phyloP scores from a whole-genome alignment of 2,888 invertebrate species.

The Bembecia ichneumoniformis region DNA sequence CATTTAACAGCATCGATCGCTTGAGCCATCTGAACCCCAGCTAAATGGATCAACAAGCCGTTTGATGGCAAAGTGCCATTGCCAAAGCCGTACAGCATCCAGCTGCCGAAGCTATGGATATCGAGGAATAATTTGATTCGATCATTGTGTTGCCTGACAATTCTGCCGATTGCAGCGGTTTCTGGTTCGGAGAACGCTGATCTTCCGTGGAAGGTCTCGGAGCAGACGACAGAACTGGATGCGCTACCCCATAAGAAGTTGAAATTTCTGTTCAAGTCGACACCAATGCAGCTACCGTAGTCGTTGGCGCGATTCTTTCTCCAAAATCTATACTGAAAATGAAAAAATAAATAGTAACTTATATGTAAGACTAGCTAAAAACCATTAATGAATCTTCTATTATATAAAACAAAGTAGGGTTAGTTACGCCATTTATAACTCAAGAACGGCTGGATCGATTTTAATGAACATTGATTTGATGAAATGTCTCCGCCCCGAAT shows the following conservation, averaged over 20 bases:
- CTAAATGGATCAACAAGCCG: slow-evolving; percentile 40
- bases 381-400: not conserved
- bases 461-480: too few relatives aligned
- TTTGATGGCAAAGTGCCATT: slow-evolving; percentile 59
- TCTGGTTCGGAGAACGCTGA: slow-evolving; percentile 79
- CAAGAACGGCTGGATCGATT: too few relatives aligned
- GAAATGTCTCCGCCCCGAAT: too few relatives aligned
- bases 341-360: not conserved
- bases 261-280: slow-evolving; percentile 84
- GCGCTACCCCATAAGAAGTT: slow-evolving; percentile 76
- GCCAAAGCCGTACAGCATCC: slow-evolving; percentile 58
- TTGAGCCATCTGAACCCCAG: slow-evolving; percentile 50
- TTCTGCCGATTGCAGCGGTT: slow-evolving; percentile 67
- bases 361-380: not conserved
- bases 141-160: slow-evolving; percentile 55
- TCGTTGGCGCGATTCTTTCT: slow-evolving; percentile 74
- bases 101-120: slow-evolving; percentile 82
- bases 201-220: slow-evolving; percentile 75
- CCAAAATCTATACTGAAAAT: slow-evolving; percentile 72
- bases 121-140: slow-evolving; percentile 77
- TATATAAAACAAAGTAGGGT: not conserved
- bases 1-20: slow-evolving; percentile 61
- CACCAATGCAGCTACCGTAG: slow-evolving; percentile 71
- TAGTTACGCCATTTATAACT: too few relatives aligned
- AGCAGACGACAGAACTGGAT: slow-evolving; percentile 65